Percentiles rank a stretch among this genome's conserved stretches.
Evolutionary conservation across 2,888 invertebrate species (phyloP).

Genomic region (Lucinisca nassula): DNA sequence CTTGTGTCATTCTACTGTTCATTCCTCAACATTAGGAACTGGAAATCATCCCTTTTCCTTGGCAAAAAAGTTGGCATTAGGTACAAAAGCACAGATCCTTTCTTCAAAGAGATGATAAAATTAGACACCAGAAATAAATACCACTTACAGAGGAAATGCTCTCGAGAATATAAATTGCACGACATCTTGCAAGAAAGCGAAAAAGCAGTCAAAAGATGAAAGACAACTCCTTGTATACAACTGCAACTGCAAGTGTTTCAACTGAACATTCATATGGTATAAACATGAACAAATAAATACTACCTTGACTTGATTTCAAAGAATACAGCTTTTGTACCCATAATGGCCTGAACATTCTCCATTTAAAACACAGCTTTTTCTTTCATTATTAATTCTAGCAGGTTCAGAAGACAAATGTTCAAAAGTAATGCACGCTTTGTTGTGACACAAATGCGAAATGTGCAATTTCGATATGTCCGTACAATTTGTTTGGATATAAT

Average conservation of each 20-base stretch:
- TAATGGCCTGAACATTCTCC: background rate
- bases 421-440: background rate
- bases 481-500: background rate
- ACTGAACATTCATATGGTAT: background rate
- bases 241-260: background rate
- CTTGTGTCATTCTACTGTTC: constrained; percentile 14
- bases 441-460: background rate
- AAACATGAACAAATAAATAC: background rate
- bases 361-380: background rate
- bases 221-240: background rate
- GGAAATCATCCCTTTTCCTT: constrained; percentile 22
- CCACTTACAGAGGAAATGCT: background rate
- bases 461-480: background rate
- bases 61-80: constrained; percentile 1
- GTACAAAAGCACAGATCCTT: background rate
- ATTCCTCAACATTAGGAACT: constrained; percentile 14
- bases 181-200: background rate
- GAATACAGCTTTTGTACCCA: background rate
- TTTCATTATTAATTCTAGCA: background rate
- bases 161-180: background rate
- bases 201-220: background rate
- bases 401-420: background rate
- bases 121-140: background rate
- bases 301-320: background rate
- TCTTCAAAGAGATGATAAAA: background rate